Evolutionary conservation across 2,113 vertebrate species (phyloP), one percentile per base, ranked within the genome.

Genomic region (Anguilla rostrata): DNA sequence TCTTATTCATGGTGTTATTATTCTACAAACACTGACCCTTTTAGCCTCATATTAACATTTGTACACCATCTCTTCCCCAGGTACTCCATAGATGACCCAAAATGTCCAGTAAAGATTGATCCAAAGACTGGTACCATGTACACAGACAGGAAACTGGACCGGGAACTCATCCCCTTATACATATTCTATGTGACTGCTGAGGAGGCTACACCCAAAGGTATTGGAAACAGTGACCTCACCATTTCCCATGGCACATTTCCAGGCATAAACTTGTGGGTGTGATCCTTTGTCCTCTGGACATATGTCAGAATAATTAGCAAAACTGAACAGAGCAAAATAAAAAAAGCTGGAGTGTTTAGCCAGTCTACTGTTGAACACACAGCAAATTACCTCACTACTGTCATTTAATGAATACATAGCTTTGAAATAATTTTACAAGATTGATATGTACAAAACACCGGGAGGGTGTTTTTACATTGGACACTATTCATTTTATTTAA

Each of bases 121-220:
- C 89, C 92, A 0, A 81, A 66, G 2, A 92, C 92, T 0, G 98
- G 98, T 66, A 86, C 91, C 81, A 96, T 99, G 90, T 94, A 89
- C 0, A 94, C 96, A n/a, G 90, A 91, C 79, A 96, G 92, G 91
- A 92, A 86, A 18, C 91, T 99, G 89, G 98, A 99, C 93, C 93
- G 98, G 91, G 98, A 99, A 94, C 85, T 93, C 82, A 89, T 94
- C 29, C 87, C 95, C 0, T 95, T 91, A 82, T 96, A 98, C 91
- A 94, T 95, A 88, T 95, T 98, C 90, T 96, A 96, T 34, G 95
- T 99, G 63, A 97, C 94, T 84, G 98, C 98, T 6, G 95, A 95
- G 83, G 98, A 99, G 90, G 85, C 96, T 60, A 90, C 93, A 84
- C 86, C 83, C 39, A 93, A 8, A 0, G 95, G 97, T 97, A 89